These are phyloP conservation scores for Cryptomyrus ogoouensis DNA, from an alignment of 2,113 vertebrate species.

Conservation along the genomic window DNA sequence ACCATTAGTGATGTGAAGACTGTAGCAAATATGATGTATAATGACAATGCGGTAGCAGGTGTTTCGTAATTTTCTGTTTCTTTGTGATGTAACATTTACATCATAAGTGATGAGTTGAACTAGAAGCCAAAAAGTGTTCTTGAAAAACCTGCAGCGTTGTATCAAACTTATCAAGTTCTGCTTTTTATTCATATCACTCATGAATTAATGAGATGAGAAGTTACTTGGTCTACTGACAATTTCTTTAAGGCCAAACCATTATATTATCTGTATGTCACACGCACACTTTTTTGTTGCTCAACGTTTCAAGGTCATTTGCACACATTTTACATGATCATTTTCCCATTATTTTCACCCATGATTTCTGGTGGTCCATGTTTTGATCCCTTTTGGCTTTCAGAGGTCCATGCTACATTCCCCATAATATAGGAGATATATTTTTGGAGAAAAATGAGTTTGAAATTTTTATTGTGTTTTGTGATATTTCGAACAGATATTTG, in stretches of 20 bases:
- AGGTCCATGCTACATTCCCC: neutral
- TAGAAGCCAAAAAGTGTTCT: neutral
- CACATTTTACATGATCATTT: neutral
- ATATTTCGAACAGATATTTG: conserved; percentile 72
- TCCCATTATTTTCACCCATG: neutral
- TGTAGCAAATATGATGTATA: neutral
- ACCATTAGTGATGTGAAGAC: neutral
- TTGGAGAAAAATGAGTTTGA: neutral
- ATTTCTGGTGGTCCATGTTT: neutral
- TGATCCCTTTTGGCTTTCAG: neutral
- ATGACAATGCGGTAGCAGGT: neutral
- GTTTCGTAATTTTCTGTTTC: neutral
- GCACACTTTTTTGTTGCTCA: neutral
- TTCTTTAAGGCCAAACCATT: neutral
- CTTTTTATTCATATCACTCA: neutral
- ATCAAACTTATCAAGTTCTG: neutral
- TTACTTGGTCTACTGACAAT: neutral
- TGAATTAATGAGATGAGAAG: neutral
- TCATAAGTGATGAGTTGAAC: neutral
- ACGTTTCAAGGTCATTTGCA: neutral
- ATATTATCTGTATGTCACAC: neutral
- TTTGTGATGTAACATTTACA: neutral
- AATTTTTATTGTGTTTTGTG: neutral
- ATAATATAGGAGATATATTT: neutral
- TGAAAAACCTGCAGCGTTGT: neutral